Conservation (phyloP, 2,797 vertebrate genomes). For the Morelia viridis region DNA sequence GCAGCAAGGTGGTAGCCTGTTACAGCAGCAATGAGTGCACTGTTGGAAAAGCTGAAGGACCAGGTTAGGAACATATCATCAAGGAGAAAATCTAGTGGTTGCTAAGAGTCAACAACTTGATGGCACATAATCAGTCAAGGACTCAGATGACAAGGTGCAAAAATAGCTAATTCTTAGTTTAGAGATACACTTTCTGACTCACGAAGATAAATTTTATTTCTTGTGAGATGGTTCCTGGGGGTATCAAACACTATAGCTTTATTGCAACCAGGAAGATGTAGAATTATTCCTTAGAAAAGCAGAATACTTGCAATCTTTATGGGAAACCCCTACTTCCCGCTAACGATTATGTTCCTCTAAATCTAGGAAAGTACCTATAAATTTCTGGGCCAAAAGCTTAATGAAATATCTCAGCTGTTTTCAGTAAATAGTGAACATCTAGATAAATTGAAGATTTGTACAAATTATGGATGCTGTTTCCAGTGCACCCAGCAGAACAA, state of each 20-base stretch:
- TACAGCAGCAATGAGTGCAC: too few relatives aligned
- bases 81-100: too few relatives aligned
- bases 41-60: too few relatives aligned
- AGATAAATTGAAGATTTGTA: slow-evolving; percentile 10
- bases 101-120: neutral
- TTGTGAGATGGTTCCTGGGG: slow-evolving; percentile 28
- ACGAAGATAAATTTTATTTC: slow-evolving; percentile 20
- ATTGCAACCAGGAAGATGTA: neutral
- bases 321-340: neutral
- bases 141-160: neutral
- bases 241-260: neutral
- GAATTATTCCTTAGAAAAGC: neutral
- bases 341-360: slow-evolving; percentile 40
- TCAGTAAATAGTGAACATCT: slow-evolving; percentile 45
- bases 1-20: neutral
- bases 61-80: too few relatives aligned
- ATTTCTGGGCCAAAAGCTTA: slow-evolving; percentile 40
- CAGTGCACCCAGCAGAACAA: neutral
- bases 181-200: neutral
- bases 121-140: neutral
- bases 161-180: neutral
- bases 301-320: neutral
- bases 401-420: slow-evolving; percentile 47
- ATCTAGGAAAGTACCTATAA: slow-evolving; percentile 61
- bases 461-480: neutral